These are phyloP conservation scores for Lysandra coridon DNA, from an alignment of 2,888 invertebrate genomes.

Conservation along the genomic window DNA sequence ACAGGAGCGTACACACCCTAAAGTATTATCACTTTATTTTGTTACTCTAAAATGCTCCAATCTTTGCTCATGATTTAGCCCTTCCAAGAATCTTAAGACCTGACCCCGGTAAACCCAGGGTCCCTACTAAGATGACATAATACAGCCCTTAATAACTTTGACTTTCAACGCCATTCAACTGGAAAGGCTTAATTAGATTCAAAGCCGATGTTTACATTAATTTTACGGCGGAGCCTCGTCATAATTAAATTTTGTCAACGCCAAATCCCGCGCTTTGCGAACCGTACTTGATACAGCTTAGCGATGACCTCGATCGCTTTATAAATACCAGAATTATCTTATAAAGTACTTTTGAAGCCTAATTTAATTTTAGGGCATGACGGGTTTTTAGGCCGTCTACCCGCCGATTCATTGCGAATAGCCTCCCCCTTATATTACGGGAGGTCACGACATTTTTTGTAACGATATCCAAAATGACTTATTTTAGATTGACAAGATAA, in stretches of 20 bases:
- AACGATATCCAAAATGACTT: no score
- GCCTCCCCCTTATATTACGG: no score
- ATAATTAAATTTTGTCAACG: constrained; percentile 28
- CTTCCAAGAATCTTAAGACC: background rate
- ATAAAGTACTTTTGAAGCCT: background rate
- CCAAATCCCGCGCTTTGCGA: constrained; percentile 1
- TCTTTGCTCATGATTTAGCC: background rate
- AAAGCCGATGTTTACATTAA: constrained; percentile 29
- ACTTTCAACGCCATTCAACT: constrained; percentile 19
- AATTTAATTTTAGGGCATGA: background rate
- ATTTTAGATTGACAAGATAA: no score
- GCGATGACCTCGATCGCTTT: constrained; percentile 4
- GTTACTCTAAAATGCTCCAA: background rate
- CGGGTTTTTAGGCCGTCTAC: background rate
- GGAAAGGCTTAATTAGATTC: constrained; percentile 23
- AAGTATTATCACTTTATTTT: no score
- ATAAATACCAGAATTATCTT: background rate
- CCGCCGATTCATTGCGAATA: background rate
- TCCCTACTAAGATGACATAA: constrained; percentile 3
- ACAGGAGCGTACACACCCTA: no score
- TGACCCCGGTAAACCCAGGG: background rate
- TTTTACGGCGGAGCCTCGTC: constrained; percentile 17
- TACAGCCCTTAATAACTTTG: constrained; percentile 22
- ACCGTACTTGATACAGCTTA: constrained; percentile 26
- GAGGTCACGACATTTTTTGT: no score